Evolutionary conservation across 2,797 vertebrate genomes (phyloP), one percentile per base, ranked within the genome.

Genomic region (Eupleurogrammus muticus): DNA sequence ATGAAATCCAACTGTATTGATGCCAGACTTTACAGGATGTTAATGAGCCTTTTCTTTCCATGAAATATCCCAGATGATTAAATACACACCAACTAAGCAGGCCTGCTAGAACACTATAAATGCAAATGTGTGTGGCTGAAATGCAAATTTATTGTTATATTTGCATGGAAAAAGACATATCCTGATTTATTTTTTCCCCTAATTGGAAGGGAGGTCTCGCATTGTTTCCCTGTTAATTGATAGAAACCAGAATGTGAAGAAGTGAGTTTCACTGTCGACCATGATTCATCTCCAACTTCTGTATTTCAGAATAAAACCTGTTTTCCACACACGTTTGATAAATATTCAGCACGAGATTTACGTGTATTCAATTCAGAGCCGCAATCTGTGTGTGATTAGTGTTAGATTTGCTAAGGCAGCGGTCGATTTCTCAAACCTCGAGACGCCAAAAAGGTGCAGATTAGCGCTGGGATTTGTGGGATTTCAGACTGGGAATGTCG

Each of bases 81-180:
- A 86, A 86, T 55, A 87, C 67, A 77, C 76, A n/a, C n/a, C n/a
- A 66, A 70, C 75, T 72, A 85, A 81, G 88, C 72, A 85, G 84
- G 82, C 81, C 55, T 64, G 70, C 40, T 50, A 72, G 86, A 91
- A 83, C 90, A 91, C 91, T 93, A 87, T 90, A 90, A 92, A 92
- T 93, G 90, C 87, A 92, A 92, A 93, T 91, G 69, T 75, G 65
- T 52, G 65, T 19, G 64, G 75, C 61, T 80, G 71, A 68, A 84
- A 80, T 90, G 82, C 83, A 87, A 90, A 91, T 85, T 90, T 85
- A 76, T 34, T 55, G 69, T 59, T 59, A 32, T 48, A 85, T 90
- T 88, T 81, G 78, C 80, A 89, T 84, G 55, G n/a, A 56, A 81
- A 87, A 82, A 81, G 63, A 54, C 23, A 53, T 40, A 64, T 78